Conservation (phyloP, 2,113 vertebrate species). For the Eurystomus gularis region DNA sequence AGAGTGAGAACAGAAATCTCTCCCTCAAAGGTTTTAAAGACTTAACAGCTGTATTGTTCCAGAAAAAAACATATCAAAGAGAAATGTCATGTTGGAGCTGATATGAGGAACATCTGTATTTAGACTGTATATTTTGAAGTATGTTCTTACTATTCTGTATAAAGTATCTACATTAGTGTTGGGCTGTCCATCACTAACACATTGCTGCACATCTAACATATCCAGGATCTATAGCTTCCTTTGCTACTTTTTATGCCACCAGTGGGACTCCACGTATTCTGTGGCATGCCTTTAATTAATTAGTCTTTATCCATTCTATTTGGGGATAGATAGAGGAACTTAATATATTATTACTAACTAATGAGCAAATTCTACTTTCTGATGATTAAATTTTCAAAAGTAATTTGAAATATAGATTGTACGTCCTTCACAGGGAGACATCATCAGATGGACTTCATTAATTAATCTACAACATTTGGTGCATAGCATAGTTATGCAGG, state of each 20-base stretch:
- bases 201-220: neutral
- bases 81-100: neutral
- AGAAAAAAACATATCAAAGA: neutral
- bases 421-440: neutral
- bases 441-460: constrained; percentile 51
- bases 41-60: neutral
- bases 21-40: neutral
- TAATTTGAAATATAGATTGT: constrained; percentile 58
- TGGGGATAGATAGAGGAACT: constrained; percentile 7
- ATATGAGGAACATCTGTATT: neutral
- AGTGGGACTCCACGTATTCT: neutral
- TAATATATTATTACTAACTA: constrained; percentile 67
- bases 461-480: constrained; percentile 28
- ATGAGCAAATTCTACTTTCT: constrained; percentile 52
- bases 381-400: constrained; percentile 60
- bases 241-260: neutral
- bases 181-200: neutral
- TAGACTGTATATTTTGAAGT: neutral
- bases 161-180: neutral
- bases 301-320: constrained; percentile 24
- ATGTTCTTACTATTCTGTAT: neutral
- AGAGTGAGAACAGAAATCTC: neutral
- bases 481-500: neutral
- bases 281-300: constrained; percentile 32
- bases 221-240: neutral